Conservation (phyloP, 1,140 invertebrate genomes). For the Oscheius sp. region DNA sequence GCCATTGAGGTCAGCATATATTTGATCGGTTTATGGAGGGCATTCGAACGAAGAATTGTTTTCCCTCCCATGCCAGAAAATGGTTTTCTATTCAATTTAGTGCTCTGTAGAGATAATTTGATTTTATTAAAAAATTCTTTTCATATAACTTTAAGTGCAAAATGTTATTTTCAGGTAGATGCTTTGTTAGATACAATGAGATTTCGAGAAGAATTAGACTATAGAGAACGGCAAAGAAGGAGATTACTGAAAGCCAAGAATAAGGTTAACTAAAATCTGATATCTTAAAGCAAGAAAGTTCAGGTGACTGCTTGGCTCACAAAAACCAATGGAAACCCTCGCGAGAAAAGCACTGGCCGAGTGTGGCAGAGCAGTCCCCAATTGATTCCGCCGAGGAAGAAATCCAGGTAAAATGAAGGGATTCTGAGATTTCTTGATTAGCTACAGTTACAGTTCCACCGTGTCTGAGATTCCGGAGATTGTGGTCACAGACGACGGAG, state of each 20-base stretch:
- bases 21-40: not conserved
- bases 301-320: slow-evolving; percentile 33
- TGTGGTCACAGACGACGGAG: slow-evolving; percentile 26
- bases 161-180: slow-evolving; percentile 26
- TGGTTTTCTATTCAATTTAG: too few species aligned
- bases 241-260: slow-evolving; percentile 30
- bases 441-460: not conserved
- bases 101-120: too few species aligned
- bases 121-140: too few species aligned
- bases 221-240: slow-evolving; percentile 21
- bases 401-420: not conserved
- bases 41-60: too few species aligned
- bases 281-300: not conserved
- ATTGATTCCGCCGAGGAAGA: not conserved
- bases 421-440: not conserved
- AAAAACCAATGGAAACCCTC: not conserved
- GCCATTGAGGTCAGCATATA: slow-evolving; percentile 25
- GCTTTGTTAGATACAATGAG: slow-evolving; percentile 31
- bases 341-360: not conserved
- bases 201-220: slow-evolving; percentile 32
- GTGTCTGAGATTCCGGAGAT: slow-evolving; percentile 36
- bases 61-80: too few species aligned
- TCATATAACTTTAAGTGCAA: not conserved
- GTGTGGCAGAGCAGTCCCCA: slow-evolving; percentile 20
- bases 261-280: slow-evolving; percentile 9